Percentiles rank a stretch among this genome's conserved stretches.
These are phyloP conservation scores for Parambassis ranga DNA, from an alignment of 2,797 vertebrate species.

Conservation along the genomic window DNA sequence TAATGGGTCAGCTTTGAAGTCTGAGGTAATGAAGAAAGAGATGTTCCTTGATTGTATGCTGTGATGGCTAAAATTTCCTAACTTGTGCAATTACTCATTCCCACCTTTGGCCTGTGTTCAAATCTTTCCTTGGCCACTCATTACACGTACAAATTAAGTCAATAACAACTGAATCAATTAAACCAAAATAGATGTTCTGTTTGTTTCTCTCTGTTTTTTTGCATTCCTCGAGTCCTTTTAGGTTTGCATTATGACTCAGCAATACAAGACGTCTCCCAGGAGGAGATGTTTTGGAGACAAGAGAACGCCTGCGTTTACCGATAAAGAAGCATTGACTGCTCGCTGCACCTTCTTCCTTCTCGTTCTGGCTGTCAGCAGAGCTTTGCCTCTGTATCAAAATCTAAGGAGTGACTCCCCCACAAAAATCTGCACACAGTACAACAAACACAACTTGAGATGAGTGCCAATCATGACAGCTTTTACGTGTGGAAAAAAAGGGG, in stretches of 20 bases:
- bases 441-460: slow-evolving; percentile 63
- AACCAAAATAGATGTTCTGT: slow-evolving; percentile 51
- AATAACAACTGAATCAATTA: slow-evolving; percentile 44
- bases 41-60: slow-evolving; percentile 18
- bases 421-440: slow-evolving; percentile 50
- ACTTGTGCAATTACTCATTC: slow-evolving; percentile 47
- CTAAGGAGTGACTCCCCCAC: slow-evolving; percentile 37
- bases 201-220: no score
- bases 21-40: slow-evolving; percentile 52
- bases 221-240: slow-evolving; percentile 17
- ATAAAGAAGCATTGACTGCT: slow-evolving; percentile 38
- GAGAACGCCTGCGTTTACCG: slow-evolving; percentile 44
- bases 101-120: slow-evolving; percentile 48
- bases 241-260: slow-evolving; percentile 54
- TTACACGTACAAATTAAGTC: slow-evolving; percentile 44
- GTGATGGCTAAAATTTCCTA: slow-evolving; percentile 42
- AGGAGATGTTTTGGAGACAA: slow-evolving; percentile 31
- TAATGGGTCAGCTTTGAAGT: slow-evolving; percentile 19
- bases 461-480: slow-evolving; percentile 69
- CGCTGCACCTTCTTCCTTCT: slow-evolving; percentile 4
- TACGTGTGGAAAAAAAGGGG: slow-evolving; percentile 18
- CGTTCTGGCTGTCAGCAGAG: slow-evolving; percentile 28
- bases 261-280: slow-evolving; percentile 1
- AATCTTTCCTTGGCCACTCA: slow-evolving; percentile 19
- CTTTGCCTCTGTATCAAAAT: slow-evolving; percentile 47